phyloP scores from a whole-genome alignment of 2,888 invertebrate species.

The Drosophila buzzatii region DNA sequence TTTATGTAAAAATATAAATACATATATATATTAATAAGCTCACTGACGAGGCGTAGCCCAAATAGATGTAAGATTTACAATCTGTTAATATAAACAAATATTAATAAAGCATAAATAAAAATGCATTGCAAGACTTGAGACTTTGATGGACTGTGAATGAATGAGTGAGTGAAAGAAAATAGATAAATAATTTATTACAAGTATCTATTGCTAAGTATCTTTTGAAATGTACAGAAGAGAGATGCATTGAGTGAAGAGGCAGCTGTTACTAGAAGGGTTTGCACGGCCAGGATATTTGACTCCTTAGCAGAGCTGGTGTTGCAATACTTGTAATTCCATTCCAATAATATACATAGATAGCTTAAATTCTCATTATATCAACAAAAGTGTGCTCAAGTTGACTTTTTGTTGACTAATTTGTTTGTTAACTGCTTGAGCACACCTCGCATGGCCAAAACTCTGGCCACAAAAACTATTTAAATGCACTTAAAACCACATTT shows the following conservation, averaged over 20 bases:
- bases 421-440: neutral
- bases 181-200: neutral
- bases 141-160: neutral
- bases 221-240: neutral
- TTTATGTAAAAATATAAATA: neutral
- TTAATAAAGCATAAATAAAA: neutral
- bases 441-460: neutral
- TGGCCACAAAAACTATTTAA: constrained; percentile 3
- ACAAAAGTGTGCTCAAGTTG: too few relatives aligned
- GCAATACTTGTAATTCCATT: neutral
- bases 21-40: constrained; percentile 7
- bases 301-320: neutral
- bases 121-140: neutral
- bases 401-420: neutral
- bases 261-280: neutral
- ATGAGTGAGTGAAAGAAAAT: neutral
- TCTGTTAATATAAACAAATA: constrained; percentile 2
- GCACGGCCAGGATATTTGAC: neutral
- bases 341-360: neutral
- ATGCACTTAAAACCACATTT: constrained; percentile 7
- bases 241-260: neutral
- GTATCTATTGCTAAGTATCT: too few relatives aligned
- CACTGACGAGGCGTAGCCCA: constrained; percentile 10
- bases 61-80: constrained; percentile 19
- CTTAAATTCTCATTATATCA: neutral